Percentiles rank a stretch among this genome's conserved stretches.
phyloP scores from a whole-genome alignment of 1,140 invertebrate genomes.

The Nasonia vitripennis region DNA sequence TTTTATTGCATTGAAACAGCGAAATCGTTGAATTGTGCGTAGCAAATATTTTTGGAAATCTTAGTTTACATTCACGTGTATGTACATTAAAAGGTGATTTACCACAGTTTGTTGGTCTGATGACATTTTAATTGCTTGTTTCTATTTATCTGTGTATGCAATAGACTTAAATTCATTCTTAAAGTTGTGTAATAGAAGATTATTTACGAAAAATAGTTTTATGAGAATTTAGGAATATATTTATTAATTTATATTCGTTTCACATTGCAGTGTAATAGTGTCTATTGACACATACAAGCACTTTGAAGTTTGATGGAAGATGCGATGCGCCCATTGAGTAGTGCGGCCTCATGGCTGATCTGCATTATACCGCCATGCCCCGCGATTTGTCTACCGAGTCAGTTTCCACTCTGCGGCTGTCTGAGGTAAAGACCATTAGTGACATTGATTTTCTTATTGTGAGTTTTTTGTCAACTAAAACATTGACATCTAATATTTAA shows the following conservation, averaged over 20 bases:
- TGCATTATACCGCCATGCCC: slow-evolving; percentile 77
- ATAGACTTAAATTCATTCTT: no score
- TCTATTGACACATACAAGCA: not conserved
- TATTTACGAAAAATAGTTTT: not conserved
- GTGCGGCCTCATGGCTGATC: slow-evolving; percentile 66
- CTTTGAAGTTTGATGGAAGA: slow-evolving; percentile 55
- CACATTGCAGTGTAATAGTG: not conserved
- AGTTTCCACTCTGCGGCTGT: slow-evolving; percentile 71
- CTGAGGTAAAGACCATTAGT: slow-evolving; percentile 66
- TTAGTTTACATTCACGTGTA: not conserved
- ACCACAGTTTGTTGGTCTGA: not conserved
- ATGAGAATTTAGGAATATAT: not conserved
- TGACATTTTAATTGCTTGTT: not conserved
- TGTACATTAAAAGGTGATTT: not conserved
- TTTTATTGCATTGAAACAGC: no score
- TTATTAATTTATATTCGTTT: slow-evolving; percentile 7
- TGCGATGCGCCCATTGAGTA: slow-evolving; percentile 64
- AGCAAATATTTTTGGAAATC: no score
- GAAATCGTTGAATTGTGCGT: no score
- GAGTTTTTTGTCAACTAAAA: slow-evolving; percentile 2
- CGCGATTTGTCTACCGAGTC: slow-evolving; percentile 74
- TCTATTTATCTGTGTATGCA: not conserved
- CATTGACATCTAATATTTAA: not conserved
- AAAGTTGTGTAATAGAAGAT: not conserved
- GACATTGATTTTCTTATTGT: slow-evolving; percentile 20